Evolutionary conservation across 2,888 invertebrate species (phyloP).

Genomic region (Nephrotoma flavescens): DNA sequence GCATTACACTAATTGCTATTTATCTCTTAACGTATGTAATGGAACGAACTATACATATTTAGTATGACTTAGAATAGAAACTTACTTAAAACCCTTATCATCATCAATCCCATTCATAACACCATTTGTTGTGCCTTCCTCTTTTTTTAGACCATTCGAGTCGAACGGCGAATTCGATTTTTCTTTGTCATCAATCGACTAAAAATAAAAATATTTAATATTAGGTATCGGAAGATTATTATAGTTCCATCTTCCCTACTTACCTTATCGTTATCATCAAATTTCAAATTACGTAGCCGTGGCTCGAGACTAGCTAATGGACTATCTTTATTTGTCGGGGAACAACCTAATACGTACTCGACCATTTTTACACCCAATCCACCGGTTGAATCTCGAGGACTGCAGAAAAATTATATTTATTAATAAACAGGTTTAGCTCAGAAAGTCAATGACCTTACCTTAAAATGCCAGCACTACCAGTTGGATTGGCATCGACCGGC

Average conservation of each 20-base stretch:
- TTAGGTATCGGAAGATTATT: not conserved
- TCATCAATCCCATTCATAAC: constrained; percentile 60
- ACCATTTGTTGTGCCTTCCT: constrained; percentile 44
- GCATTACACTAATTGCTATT: not conserved
- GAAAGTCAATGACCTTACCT: constrained; percentile 19
- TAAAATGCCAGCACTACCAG: constrained; percentile 33
- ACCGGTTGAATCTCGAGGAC: constrained; percentile 75
- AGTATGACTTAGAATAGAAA: constrained; percentile 19
- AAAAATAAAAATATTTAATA: constrained; percentile 12
- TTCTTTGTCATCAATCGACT: constrained; percentile 36
- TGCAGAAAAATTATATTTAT: constrained; percentile 32
- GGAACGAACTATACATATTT: not conserved
- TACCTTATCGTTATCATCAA: constrained; percentile 38
- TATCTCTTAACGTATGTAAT: not conserved
- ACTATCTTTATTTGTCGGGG: constrained; percentile 63
- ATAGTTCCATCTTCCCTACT: constrained; percentile 8
- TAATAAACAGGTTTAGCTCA: not conserved
- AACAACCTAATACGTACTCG: constrained; percentile 90
- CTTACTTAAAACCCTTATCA: constrained; percentile 83
- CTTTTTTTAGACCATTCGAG: constrained; percentile 34
- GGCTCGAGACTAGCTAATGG: constrained; percentile 42
- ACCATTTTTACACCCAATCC: constrained; percentile 96
- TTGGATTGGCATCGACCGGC: constrained; percentile 38
- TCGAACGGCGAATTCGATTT: constrained; percentile 39
- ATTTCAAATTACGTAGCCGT: constrained; percentile 45